These are phyloP conservation scores for Priocnemis perturbator DNA, from an alignment of 2,888 invertebrate genomes.

Conservation along the genomic window DNA sequence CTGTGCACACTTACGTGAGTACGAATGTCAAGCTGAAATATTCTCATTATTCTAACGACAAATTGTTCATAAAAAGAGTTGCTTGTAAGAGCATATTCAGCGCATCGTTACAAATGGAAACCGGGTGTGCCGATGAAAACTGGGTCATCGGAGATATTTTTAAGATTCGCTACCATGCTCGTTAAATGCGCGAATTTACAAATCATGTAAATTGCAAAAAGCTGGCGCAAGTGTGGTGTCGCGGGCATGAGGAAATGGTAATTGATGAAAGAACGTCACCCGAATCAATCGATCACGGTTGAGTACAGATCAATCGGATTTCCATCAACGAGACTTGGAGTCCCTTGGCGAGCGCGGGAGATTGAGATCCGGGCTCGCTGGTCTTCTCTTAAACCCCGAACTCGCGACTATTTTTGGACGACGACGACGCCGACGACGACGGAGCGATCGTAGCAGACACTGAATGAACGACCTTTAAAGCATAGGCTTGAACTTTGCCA, in stretches of 20 bases:
- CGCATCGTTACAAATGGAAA: constrained; percentile 54
- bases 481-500: constrained; percentile 13
- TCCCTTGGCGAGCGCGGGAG: constrained; percentile 20
- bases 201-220: background rate
- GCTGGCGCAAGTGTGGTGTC: too few species aligned
- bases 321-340: background rate
- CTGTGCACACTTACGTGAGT: too few species aligned
- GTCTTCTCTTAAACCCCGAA: constrained; percentile 24
- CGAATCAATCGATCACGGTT: too few species aligned
- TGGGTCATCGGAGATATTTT: constrained; percentile 61
- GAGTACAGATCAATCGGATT: too few species aligned
- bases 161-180: constrained; percentile 39
- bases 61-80: too few species aligned
- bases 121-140: constrained; percentile 48
- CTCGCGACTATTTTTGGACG: constrained; percentile 28
- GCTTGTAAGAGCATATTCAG: constrained; percentile 30
- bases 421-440: too few species aligned
- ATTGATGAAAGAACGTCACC: too few species aligned
- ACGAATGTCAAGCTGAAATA: too few species aligned
- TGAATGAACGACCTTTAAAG: constrained; percentile 26
- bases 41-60: too few species aligned
- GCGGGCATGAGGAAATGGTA: too few species aligned
- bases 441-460: constrained; percentile 10
- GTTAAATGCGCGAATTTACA: background rate
- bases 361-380: constrained; percentile 22